These are phyloP conservation scores for Musca vetustissima DNA, from an alignment of 1,140 invertebrate genomes.

Conservation along the genomic window DNA sequence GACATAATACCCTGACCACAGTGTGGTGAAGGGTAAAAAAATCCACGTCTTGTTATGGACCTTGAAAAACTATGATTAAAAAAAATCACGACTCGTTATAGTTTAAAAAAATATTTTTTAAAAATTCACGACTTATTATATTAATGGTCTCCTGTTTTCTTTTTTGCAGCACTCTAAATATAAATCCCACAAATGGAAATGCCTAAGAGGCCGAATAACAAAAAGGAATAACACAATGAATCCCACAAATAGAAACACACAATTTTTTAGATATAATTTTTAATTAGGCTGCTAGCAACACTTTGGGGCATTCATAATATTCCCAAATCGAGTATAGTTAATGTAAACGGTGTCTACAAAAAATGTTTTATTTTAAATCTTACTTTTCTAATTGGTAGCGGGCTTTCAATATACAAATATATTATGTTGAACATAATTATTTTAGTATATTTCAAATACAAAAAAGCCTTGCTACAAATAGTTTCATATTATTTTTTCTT, in stretches of 20 bases:
- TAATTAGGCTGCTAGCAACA: background rate
- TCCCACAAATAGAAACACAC: background rate
- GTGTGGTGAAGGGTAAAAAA: no score
- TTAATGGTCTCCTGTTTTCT: no score
- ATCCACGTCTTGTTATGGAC: no score
- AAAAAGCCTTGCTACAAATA: no score
- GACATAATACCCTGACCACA: no score
- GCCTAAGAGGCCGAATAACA: background rate
- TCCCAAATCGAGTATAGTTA: background rate
- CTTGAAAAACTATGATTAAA: no score
- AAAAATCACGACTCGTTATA: no score
- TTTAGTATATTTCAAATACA: background rate
- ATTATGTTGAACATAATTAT: slow-evolving; percentile 26
- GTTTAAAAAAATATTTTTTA: no score
- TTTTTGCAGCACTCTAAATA: slow-evolving; percentile 9
- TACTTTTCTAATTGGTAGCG: background rate
- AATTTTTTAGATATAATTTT: slow-evolving; percentile 3
- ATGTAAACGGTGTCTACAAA: slow-evolving; percentile 7
- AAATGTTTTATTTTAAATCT: background rate
- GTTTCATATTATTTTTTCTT: no score
- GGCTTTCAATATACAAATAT: background rate
- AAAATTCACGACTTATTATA: no score
- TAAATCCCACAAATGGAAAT: slow-evolving; percentile 18
- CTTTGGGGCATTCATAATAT: no score
- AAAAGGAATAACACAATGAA: background rate